phyloP scores from a whole-genome alignment of 2,888 invertebrate species.

The Micropterix aruncella region DNA sequence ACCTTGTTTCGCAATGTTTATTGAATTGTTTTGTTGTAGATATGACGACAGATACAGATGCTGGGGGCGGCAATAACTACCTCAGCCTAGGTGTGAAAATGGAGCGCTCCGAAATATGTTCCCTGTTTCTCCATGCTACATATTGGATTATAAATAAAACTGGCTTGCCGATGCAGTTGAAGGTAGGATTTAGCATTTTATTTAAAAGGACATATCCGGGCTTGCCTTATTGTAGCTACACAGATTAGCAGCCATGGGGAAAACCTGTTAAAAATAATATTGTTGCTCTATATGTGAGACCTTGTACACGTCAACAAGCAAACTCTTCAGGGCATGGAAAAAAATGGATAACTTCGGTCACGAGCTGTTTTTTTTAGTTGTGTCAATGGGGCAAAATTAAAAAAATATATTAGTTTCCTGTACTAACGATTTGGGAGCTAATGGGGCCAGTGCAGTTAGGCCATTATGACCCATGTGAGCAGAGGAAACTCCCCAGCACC shows the following conservation, averaged over 20 bases:
- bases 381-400: not conserved
- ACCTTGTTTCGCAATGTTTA: too few species aligned
- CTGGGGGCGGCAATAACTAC: constrained; percentile 48
- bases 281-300: too few species aligned
- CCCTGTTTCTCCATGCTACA: constrained; percentile 59
- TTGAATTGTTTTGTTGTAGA: constrained; percentile 14
- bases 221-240: too few species aligned
- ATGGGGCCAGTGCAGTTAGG: too few species aligned
- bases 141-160: constrained; percentile 88
- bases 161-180: constrained; percentile 65
- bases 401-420: not conserved
- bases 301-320: too few species aligned
- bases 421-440: not conserved
- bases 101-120: constrained; percentile 45
- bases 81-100: constrained; percentile 53
- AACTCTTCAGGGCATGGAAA: too few species aligned
- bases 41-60: constrained; percentile 52
- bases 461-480: too few species aligned
- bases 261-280: too few species aligned
- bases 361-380: too few species aligned
- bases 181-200: constrained; percentile 34
- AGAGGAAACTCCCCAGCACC: too few species aligned
- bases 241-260: too few species aligned
- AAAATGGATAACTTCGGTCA: too few species aligned
- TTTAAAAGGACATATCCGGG: not conserved